These are phyloP conservation scores for Polydrusus tereticollis DNA, from an alignment of 2,888 invertebrate species.

Conservation along the genomic window DNA sequence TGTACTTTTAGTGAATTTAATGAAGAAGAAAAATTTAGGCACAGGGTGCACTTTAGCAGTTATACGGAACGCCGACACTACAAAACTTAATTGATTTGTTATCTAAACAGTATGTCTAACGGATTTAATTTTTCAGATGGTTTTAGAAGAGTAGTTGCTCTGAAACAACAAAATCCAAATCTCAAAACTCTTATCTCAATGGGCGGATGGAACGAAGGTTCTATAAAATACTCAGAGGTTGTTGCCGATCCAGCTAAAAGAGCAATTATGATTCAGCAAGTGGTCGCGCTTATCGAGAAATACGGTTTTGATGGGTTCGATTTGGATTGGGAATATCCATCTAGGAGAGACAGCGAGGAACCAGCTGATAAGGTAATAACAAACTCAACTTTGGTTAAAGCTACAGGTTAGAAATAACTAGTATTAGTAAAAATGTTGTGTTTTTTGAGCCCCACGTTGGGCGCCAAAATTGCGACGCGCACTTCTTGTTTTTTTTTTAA, in stretches of 20 bases:
- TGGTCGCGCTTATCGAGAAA: constrained; percentile 43
- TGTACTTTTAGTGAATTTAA: too few species aligned
- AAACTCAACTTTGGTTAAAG: too few species aligned
- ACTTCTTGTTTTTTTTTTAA: too few species aligned
- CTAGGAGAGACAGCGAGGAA: constrained; percentile 58
- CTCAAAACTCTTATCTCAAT: constrained; percentile 74
- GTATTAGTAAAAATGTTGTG: too few species aligned
- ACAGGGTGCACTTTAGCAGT: too few species aligned
- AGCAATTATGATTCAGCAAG: constrained; percentile 26
- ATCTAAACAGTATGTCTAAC: background rate
- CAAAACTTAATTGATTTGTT: background rate
- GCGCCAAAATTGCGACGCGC: too few species aligned
- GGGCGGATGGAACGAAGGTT: constrained; percentile 77
- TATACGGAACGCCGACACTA: too few species aligned
- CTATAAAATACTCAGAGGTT: constrained; percentile 65
- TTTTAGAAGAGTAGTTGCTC: constrained; percentile 49
- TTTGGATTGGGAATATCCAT: constrained; percentile 90
- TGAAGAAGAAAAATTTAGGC: too few species aligned
- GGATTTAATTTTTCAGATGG: constrained; percentile 49
- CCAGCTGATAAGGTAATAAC: constrained; percentile 51
- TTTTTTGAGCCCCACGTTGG: too few species aligned
- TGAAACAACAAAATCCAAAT: constrained; percentile 69
- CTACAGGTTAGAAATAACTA: too few species aligned
- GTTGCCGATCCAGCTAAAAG: constrained; percentile 62
- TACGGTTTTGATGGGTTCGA: constrained; percentile 87